Evolutionary conservation across 2,888 invertebrate genomes (phyloP).

Genomic region (Morpho helenor): DNA sequence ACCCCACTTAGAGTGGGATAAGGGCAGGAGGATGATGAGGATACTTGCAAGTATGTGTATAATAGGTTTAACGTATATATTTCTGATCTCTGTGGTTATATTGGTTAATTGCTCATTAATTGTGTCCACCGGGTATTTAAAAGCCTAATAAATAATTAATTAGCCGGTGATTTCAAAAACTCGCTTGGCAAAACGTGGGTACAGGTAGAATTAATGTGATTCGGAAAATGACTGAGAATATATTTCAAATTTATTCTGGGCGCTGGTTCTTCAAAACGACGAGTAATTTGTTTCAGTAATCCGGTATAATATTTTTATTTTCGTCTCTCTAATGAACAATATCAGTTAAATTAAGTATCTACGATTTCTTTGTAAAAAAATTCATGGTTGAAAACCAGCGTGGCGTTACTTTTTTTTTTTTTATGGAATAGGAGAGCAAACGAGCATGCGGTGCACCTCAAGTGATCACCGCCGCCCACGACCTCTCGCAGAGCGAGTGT

Average conservation of each 20-base stretch:
- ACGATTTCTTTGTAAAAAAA: too few species aligned
- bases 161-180: conserved; percentile 45
- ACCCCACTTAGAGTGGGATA: too few species aligned
- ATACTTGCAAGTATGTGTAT: too few species aligned
- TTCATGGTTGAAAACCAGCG: too few species aligned
- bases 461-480: too few species aligned
- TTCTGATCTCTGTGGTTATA: too few species aligned
- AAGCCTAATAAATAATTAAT: conserved; percentile 66
- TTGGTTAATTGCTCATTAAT: conserved; percentile 40
- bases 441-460: too few species aligned
- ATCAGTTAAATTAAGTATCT: background rate
- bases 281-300: conserved; percentile 8
- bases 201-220: conserved; percentile 39
- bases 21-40: too few species aligned
- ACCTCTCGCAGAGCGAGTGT: too few species aligned
- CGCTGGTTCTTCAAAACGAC: conserved; percentile 5
- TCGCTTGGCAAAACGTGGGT: conserved; percentile 31
- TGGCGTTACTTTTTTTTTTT: too few species aligned
- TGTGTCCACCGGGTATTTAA: conserved; percentile 45
- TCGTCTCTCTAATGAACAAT: conserved; percentile 4
- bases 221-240: conserved; percentile 37
- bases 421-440: too few species aligned
- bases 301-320: conserved; percentile 2
- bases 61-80: too few species aligned
- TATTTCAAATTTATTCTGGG: conserved; percentile 26